Percentiles rank a stretch among this genome's conserved stretches.
Evolutionary conservation across 2,797 vertebrate species (phyloP).

Genomic region (Apodemus agrarius): DNA sequence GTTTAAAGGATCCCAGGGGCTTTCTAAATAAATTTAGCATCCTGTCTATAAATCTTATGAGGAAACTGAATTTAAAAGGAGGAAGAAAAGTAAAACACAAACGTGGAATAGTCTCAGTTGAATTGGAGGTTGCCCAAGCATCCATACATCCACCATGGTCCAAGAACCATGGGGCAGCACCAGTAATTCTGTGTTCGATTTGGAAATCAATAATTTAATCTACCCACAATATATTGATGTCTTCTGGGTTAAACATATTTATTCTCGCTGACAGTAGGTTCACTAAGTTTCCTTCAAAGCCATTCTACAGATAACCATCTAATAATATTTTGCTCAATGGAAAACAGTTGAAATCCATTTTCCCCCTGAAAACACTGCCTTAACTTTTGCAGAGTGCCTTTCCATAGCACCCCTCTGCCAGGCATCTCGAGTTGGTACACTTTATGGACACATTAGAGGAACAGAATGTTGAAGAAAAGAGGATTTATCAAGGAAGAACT

Average conservation of each 20-base stretch:
- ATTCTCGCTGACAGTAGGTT: not conserved
- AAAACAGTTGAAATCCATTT: constrained; percentile 19
- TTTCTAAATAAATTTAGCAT: constrained; percentile 63
- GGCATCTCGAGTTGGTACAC: constrained; percentile 36
- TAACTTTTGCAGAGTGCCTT: constrained; percentile 6
- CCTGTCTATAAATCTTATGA: constrained; percentile 26
- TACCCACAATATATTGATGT: not conserved
- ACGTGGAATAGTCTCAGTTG: not conserved
- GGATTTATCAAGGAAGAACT: not conserved
- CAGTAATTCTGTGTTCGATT: not conserved
- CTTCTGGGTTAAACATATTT: constrained; percentile 52
- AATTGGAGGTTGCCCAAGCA: not conserved
- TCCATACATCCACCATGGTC: too few species aligned
- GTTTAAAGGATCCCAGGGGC: not conserved
- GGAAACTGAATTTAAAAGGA: not conserved
- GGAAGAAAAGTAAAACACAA: not conserved
- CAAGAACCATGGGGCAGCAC: not conserved
- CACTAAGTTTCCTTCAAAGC: constrained; percentile 44
- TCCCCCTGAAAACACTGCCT: not conserved
- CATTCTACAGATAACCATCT: constrained; percentile 46
- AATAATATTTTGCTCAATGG: constrained; percentile 44
- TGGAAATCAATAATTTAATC: constrained; percentile 44
- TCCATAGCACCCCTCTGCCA: not conserved
- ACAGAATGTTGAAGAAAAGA: not conserved
- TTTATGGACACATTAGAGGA: not conserved